A percentile compares a stretch with the other conserved stretches of the same genome.
Conservation (phyloP, 2,888 invertebrate genomes). For the Eledona agricola region DNA sequence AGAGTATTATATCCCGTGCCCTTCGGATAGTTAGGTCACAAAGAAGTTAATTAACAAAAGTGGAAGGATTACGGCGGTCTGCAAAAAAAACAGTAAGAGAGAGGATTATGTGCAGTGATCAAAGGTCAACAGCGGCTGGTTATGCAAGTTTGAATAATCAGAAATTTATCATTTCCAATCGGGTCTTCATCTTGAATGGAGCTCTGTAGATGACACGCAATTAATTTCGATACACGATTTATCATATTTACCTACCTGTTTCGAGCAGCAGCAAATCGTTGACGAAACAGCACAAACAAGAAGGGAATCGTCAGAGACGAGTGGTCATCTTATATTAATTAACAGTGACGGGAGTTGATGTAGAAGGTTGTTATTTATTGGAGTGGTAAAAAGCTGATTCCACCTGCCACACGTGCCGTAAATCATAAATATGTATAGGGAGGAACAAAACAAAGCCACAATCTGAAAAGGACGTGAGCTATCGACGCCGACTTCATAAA, state of each 20-base stretch:
- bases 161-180: conserved; percentile 41
- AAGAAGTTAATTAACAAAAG: too few relatives aligned
- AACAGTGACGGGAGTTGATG: conserved; percentile 12
- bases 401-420: conserved; percentile 27
- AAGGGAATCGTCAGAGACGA: conserved; percentile 5
- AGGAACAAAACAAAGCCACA: conserved; percentile 42
- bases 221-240: conserved; percentile 31
- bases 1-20: too few relatives aligned
- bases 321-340: conserved; percentile 21
- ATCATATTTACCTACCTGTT: conserved; percentile 36
- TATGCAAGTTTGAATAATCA: conserved; percentile 19
- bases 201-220: conserved; percentile 44
- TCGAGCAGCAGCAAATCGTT: conserved; percentile 25
- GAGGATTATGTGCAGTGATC: too few relatives aligned
- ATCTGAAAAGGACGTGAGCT: conserved; percentile 38
- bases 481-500: conserved; percentile 41
- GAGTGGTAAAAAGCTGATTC: conserved; percentile 25
- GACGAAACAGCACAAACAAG: conserved; percentile 20
- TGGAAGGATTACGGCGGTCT: too few relatives aligned
- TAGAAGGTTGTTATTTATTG: conserved; percentile 18
- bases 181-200: conserved; percentile 39
- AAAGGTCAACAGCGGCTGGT: conserved; percentile 1
- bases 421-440: conserved; percentile 46
- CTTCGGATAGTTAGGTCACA: too few relatives aligned
- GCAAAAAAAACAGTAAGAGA: too few relatives aligned